These are phyloP conservation scores for Zosterops borbonicus DNA, from an alignment of 2,113 vertebrate genomes.

Conservation along the genomic window DNA sequence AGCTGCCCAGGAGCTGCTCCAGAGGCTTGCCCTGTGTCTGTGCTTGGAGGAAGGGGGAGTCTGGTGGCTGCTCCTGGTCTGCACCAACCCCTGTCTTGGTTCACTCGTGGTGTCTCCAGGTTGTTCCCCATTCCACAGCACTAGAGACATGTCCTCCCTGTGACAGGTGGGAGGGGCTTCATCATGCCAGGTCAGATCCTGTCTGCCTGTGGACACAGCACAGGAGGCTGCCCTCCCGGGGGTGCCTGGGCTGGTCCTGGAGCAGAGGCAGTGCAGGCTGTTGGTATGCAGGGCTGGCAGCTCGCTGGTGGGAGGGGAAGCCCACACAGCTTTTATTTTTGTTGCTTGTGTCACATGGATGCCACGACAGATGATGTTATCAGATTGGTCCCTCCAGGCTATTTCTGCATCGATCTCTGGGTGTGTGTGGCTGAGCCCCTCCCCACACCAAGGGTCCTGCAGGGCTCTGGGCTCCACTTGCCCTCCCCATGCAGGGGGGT, in stretches of 20 bases:
- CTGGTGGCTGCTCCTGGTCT: not conserved
- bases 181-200: fast-evolving
- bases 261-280: not conserved
- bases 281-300: not conserved
- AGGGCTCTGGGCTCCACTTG: not conserved
- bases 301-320: constrained; percentile 60
- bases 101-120: not conserved
- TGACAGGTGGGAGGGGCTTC: not conserved
- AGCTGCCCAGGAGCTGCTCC: not conserved
- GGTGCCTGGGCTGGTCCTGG: not conserved
- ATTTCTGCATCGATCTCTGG: not conserved
- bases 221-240: fast-evolving
- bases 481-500: not conserved
- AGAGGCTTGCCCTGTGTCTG: not conserved
- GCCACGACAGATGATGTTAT: constrained; percentile 17
- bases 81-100: not conserved
- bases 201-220: fast-evolving
- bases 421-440: not conserved
- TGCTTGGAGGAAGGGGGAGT: not conserved
- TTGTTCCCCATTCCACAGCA: fast-evolving
- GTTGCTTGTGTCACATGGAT: constrained; percentile 40
- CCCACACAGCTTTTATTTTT: constrained; percentile 64
- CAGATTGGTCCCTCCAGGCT: not conserved
- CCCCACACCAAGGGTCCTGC: fast-evolving
- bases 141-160: fast-evolving